Evolutionary conservation across 2,888 invertebrate species (phyloP).

Genomic region (Plagiodera versicolora): DNA sequence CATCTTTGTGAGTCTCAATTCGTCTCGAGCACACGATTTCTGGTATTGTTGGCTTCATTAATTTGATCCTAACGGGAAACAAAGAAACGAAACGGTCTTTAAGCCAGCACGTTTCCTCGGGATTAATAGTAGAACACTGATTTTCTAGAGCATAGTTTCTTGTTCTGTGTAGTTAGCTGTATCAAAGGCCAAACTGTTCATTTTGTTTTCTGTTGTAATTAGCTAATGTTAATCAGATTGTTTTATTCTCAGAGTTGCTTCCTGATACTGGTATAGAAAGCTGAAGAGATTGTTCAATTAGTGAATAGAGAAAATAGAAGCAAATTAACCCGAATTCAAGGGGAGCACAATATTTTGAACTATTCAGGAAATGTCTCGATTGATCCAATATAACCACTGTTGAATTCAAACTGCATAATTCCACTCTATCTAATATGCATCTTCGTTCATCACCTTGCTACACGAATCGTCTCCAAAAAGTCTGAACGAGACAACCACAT

Average conservation of each 20-base stretch:
- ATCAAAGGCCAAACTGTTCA: conserved; percentile 11
- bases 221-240: conserved; percentile 24
- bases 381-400: too few relatives aligned
- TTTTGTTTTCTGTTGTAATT: conserved; percentile 23
- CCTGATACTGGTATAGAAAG: conserved; percentile 16
- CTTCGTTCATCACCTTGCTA: too few relatives aligned
- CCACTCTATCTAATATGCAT: too few relatives aligned
- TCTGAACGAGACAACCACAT: too few relatives aligned
- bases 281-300: conserved; percentile 6
- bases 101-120: not conserved
- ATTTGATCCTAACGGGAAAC: not conserved
- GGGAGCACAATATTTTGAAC: too few relatives aligned
- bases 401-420: too few relatives aligned
- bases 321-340: too few relatives aligned
- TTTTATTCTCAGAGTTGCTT: conserved; percentile 17
- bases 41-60: not conserved
- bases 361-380: too few relatives aligned
- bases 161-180: conserved; percentile 9
- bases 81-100: not conserved
- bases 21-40: not conserved
- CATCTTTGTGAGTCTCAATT: too few relatives aligned
- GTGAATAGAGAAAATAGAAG: not conserved
- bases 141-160: not conserved
- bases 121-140: not conserved
- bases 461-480: too few relatives aligned